Percentiles rank a stretch among this genome's conserved stretches.
phyloP scores from a whole-genome alignment of 2,113 vertebrate genomes.

The Thamnaconus septentrionalis region DNA sequence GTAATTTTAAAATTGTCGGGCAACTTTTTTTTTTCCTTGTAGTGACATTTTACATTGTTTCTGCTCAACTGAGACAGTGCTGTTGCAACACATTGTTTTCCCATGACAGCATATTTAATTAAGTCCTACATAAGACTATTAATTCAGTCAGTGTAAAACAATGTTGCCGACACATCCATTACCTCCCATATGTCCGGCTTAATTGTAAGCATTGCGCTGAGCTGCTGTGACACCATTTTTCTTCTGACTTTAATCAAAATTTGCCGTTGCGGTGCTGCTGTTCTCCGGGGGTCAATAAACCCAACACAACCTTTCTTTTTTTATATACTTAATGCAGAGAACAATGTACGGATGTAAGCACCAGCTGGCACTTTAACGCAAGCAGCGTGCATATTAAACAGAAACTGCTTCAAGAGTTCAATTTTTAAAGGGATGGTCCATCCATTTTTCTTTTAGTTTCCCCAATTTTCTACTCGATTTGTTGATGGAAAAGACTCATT shows the following conservation, averaged over 20 bases:
- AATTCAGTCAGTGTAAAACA: constrained; percentile 12
- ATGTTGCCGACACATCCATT: constrained; percentile 7
- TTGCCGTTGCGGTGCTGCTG: neutral
- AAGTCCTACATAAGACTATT: constrained; percentile 6
- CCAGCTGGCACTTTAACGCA: neutral
- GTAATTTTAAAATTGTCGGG: no score
- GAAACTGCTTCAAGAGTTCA: neutral
- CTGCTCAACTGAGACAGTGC: neutral
- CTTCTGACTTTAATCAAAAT: constrained; percentile 24
- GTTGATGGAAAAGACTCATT: no score
- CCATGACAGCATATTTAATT: neutral
- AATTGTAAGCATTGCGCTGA: constrained; percentile 18
- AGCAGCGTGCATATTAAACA: neutral
- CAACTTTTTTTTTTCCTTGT: no score
- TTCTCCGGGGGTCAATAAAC: constrained; percentile 24
- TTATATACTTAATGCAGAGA: neutral
- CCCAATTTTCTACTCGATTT: no score
- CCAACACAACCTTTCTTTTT: neutral
- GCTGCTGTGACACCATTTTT: constrained; percentile 4
- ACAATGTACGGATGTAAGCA: neutral
- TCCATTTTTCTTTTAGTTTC: no score
- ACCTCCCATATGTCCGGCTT: constrained; percentile 12
- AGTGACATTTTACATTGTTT: neutral
- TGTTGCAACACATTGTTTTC: neutral
- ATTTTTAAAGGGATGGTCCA: no score